phyloP scores from a whole-genome alignment of 1,140 invertebrate genomes.

The Zaprionus tsacasi region DNA sequence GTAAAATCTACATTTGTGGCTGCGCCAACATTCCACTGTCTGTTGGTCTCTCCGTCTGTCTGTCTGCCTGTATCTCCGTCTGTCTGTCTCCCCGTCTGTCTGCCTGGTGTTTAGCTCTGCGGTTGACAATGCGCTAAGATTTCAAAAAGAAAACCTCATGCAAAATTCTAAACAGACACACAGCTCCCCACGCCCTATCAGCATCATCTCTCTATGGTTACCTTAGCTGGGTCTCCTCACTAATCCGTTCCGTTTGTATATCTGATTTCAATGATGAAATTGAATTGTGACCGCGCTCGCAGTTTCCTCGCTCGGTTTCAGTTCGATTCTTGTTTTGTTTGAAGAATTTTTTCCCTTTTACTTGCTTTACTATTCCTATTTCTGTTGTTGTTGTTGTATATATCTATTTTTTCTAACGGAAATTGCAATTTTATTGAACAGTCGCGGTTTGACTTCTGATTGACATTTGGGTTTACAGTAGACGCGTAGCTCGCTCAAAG shows the following conservation, averaged over 20 bases:
- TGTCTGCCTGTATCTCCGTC: neutral
- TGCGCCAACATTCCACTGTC: constrained; percentile 68
- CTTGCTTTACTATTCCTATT: constrained; percentile 25
- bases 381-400: constrained; percentile 14
- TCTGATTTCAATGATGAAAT: constrained; percentile 77
- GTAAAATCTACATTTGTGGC: constrained; percentile 28
- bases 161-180: constrained; percentile 32
- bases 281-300: constrained; percentile 54
- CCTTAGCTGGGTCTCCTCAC: constrained; percentile 43
- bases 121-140: constrained; percentile 32
- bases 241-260: constrained; percentile 40
- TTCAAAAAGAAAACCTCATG: constrained; percentile 28
- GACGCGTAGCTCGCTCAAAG: constrained; percentile 45
- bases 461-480: constrained; percentile 64
- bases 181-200: neutral
- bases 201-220: constrained; percentile 30
- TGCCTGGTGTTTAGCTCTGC: constrained; percentile 10
- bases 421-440: constrained; percentile 70
- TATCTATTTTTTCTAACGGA: constrained; percentile 50
- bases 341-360: constrained; percentile 31
- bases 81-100: neutral
- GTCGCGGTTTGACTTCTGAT: constrained; percentile 75
- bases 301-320: constrained; percentile 48
- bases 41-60: neutral
- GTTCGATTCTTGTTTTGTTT: constrained; percentile 26